A percentile compares a stretch with the other conserved stretches of the same genome.
Conservation (phyloP, 2,797 vertebrate genomes). For the Antennarius maculatus region DNA sequence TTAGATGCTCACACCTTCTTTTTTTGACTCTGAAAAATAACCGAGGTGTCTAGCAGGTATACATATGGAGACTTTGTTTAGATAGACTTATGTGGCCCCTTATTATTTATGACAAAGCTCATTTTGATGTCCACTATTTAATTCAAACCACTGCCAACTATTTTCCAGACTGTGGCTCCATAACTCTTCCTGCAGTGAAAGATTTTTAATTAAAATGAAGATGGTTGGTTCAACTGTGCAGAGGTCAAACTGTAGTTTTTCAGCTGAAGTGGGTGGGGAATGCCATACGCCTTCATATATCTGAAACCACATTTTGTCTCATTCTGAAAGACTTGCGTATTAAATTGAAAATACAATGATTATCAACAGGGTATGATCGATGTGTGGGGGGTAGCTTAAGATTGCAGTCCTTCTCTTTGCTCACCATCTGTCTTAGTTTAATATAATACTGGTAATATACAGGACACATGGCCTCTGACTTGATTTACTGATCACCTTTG, state of each 20-base stretch:
- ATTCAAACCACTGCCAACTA: constrained; percentile 71
- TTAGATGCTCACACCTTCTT: constrained; percentile 6
- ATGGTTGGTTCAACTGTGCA: constrained; percentile 69
- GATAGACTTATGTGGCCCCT: constrained; percentile 49
- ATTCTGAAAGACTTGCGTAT: constrained; percentile 60
- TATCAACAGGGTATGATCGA: constrained; percentile 62
- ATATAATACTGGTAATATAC: constrained; percentile 70
- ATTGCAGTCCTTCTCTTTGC: constrained; percentile 60
- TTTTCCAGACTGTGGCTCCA: constrained; percentile 67
- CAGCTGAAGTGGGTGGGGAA: constrained; percentile 38
- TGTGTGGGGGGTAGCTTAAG: constrained; percentile 31
- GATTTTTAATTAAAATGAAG: constrained; percentile 83
- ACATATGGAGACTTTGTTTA: constrained; percentile 67
- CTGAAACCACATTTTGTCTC: constrained; percentile 51
- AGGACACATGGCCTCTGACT: constrained; percentile 77
- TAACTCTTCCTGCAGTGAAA: constrained; percentile 77
- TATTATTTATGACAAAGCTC: constrained; percentile 71
- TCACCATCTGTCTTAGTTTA: constrained; percentile 78
- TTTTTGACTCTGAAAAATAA: constrained; percentile 23
- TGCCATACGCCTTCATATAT: constrained; percentile 53
- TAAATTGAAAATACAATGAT: constrained; percentile 71
- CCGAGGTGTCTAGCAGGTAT: constrained; percentile 14
- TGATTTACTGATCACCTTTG: constrained; percentile 81
- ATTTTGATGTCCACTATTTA: constrained; percentile 69
- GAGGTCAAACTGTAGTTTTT: constrained; percentile 72